A percentile compares a stretch with the other conserved stretches of the same genome.
These are phyloP conservation scores for Lithophane socia DNA, from an alignment of 2,888 invertebrate species.

Conservation along the genomic window DNA sequence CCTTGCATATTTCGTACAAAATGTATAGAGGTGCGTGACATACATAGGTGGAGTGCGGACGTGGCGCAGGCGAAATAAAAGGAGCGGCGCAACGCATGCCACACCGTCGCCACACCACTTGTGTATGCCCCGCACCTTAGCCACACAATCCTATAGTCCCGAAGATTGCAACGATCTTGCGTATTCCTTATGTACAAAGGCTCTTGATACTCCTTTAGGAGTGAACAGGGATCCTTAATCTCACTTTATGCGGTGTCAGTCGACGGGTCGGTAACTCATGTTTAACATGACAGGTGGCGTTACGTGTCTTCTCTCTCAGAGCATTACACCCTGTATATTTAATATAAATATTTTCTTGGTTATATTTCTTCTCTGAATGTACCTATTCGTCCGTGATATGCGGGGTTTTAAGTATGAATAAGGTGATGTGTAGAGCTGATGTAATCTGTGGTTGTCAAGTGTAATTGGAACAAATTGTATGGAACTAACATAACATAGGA, in stretches of 20 bases:
- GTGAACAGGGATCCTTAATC: constrained; percentile 49
- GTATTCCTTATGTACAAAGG: constrained; percentile 48
- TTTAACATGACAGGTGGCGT: constrained; percentile 58
- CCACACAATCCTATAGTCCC: constrained; percentile 6
- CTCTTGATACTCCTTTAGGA: constrained; percentile 30
- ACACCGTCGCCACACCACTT: too few species aligned
- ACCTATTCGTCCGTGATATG: constrained; percentile 17
- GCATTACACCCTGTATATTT: constrained; percentile 43
- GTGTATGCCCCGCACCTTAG: neutral
- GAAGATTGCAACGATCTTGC: constrained; percentile 32
- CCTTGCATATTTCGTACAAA: too few species aligned
- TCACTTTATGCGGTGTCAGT: constrained; percentile 51
- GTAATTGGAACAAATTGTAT: constrained; percentile 3
- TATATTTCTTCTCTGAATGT: constrained; percentile 31
- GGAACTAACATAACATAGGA: neutral
- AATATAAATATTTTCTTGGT: constrained; percentile 28
- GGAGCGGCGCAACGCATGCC: too few species aligned
- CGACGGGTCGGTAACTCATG: constrained; percentile 49
- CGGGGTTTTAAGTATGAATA: constrained; percentile 27
- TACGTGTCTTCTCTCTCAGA: constrained; percentile 36
- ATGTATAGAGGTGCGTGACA: too few species aligned
- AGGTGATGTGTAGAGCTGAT: constrained; percentile 15
- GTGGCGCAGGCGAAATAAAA: too few species aligned
- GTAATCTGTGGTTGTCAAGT: neutral
- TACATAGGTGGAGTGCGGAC: too few species aligned